Evolutionary conservation across 1,140 invertebrate genomes (phyloP).

Genomic region (Ips nitidus): DNA sequence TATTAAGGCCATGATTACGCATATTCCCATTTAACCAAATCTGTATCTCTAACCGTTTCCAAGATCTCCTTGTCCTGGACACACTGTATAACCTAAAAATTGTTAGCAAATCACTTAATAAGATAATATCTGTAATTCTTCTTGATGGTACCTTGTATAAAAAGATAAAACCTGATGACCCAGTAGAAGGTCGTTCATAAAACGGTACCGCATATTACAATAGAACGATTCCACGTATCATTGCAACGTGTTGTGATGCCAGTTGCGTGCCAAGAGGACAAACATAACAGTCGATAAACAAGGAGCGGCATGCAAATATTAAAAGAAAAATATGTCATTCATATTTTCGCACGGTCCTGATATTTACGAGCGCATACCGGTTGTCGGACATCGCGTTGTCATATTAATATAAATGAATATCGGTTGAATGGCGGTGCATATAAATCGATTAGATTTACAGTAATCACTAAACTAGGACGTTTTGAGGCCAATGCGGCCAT

Average conservation of each 20-base stretch:
- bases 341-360: conserved; percentile 47
- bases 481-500: conserved; percentile 15
- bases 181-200: conserved; percentile 26
- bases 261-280: conserved; percentile 18
- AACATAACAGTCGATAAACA: conserved; percentile 36
- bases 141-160: no score
- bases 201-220: conserved; percentile 38
- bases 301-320: conserved; percentile 46
- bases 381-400: conserved; percentile 31
- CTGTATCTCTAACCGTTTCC: no score
- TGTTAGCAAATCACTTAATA: no score
- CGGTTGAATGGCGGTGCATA: conserved; percentile 23
- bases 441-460: conserved; percentile 20
- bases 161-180: conserved; percentile 33
- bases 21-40: no score
- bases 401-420: conserved; percentile 42
- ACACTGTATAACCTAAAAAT: no score
- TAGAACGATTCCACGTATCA: conserved; percentile 35
- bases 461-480: conserved; percentile 21
- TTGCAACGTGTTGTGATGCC: conserved; percentile 35
- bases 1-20: no score
- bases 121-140: no score
- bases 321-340: conserved; percentile 48
- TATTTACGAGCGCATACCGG: conserved; percentile 36
- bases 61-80: no score